A percentile compares a stretch with the other conserved stretches of the same genome.
Conservation (phyloP, 2,113 vertebrate genomes). For the Neotoma lepida region DNA sequence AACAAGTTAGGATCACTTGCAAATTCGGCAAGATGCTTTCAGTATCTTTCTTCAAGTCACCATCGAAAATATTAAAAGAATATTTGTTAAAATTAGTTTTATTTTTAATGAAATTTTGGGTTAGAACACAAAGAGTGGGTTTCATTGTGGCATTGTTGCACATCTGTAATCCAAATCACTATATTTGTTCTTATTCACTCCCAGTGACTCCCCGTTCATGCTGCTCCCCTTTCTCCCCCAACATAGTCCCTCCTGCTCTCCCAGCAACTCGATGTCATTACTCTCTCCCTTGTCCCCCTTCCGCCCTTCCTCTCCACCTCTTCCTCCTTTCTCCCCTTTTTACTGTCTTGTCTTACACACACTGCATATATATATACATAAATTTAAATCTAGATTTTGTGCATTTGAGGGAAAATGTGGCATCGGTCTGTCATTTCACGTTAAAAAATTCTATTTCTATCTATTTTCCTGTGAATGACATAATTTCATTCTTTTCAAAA, state of each 20-base stretch:
- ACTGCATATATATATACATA: not conserved
- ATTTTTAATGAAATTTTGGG: not conserved
- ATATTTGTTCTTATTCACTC: not conserved
- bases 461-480: not conserved
- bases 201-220: not conserved
- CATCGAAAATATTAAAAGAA: conserved; percentile 7
- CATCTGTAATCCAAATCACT: not conserved
- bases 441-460: not conserved
- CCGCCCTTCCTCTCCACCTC: not conserved
- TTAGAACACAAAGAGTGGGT: not conserved
- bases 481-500: not conserved
- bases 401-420: not conserved
- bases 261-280: not conserved
- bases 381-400: not conserved
- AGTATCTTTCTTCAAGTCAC: not conserved
- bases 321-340: not conserved
- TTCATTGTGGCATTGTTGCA: no score
- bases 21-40: conserved; percentile 21
- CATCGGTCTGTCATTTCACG: not conserved
- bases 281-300: not conserved
- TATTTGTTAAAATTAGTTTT: not conserved
- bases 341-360: no score
- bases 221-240: not conserved
- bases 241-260: not conserved
- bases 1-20: conserved; percentile 22